phyloP scores from a whole-genome alignment of 2,888 invertebrate species.

The Enoplolaimus lenunculus region DNA sequence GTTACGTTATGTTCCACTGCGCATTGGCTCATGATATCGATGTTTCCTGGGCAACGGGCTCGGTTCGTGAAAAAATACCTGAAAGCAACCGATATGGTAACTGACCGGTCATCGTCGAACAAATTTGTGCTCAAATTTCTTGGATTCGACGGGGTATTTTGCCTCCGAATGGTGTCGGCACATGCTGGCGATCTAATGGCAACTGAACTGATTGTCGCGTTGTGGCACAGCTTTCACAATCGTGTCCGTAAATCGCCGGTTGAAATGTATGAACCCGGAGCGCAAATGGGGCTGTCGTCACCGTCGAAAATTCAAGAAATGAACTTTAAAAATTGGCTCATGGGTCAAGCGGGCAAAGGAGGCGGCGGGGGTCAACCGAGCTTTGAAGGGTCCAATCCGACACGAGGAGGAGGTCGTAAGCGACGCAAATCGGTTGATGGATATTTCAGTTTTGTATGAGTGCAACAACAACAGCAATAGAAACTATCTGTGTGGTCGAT shows the following conservation, averaged over 20 bases:
- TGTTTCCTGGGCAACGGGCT: slow-evolving; percentile 39
- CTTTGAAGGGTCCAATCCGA: slow-evolving; percentile 38
- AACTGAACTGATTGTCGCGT: slow-evolving; percentile 38
- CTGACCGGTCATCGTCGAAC: slow-evolving; percentile 39
- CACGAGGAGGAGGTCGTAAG: slow-evolving; percentile 33
- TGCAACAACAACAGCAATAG: no score
- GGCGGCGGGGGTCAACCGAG: slow-evolving; percentile 25
- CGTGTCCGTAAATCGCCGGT: slow-evolving; percentile 40
- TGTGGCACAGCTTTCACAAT: slow-evolving; percentile 41
- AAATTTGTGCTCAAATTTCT: slow-evolving; percentile 41
- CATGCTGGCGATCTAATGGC: slow-evolving; percentile 42
- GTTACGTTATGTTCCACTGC: slow-evolving; percentile 37
- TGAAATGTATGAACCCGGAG: slow-evolving; percentile 39
- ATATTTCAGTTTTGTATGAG: slow-evolving; percentile 41
- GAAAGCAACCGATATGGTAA: slow-evolving; percentile 39
- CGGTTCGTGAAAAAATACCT: slow-evolving; percentile 40
- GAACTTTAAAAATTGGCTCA: slow-evolving; percentile 39
- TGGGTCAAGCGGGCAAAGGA: slow-evolving; percentile 29
- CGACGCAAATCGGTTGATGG: slow-evolving; percentile 38
- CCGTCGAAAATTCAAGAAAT: slow-evolving; percentile 37
- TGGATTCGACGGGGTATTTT: slow-evolving; percentile 39
- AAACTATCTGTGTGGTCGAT: no score
- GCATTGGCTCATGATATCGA: slow-evolving; percentile 40
- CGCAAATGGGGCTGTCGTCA: slow-evolving; percentile 31
- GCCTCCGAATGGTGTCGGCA: slow-evolving; percentile 40